phyloP scores from a whole-genome alignment of 1,140 invertebrate species.

The Heterodera carotae region DNA sequence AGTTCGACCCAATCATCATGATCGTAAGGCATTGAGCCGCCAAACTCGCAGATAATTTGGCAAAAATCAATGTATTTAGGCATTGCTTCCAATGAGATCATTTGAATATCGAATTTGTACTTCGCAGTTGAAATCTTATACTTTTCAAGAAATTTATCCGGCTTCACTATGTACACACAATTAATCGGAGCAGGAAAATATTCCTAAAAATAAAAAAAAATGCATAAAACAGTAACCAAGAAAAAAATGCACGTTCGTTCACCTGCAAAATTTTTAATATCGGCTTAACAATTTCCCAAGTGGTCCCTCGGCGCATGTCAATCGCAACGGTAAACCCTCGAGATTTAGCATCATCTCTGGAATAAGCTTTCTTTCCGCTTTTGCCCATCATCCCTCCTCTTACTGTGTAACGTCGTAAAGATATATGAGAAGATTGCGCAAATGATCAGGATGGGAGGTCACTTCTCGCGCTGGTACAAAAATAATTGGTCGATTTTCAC shows the following conservation, averaged over 20 bases:
- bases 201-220: constrained; percentile 74
- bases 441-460: constrained; percentile 29
- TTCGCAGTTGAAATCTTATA: constrained; percentile 37
- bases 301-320: constrained; percentile 39
- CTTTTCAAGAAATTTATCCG: constrained; percentile 40
- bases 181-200: constrained; percentile 42
- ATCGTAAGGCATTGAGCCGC: constrained; percentile 38
- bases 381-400: neutral
- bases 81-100: constrained; percentile 36
- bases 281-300: constrained; percentile 41
- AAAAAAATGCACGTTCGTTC: neutral
- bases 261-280: constrained; percentile 37
- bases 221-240: neutral
- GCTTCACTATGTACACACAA: constrained; percentile 41
- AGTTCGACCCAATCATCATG: constrained; percentile 43
- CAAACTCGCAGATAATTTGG: constrained; percentile 38
- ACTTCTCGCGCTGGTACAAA: constrained; percentile 38
- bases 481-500: constrained; percentile 31
- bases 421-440: constrained; percentile 38
- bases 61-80: constrained; percentile 39
- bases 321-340: constrained; percentile 37
- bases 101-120: constrained; percentile 41
- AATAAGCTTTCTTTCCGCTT: constrained; percentile 8
- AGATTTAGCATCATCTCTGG: constrained; percentile 35
- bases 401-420: constrained; percentile 39